Conservation (phyloP, 2,113 vertebrate genomes). For the Oreochromis tanganicae region DNA sequence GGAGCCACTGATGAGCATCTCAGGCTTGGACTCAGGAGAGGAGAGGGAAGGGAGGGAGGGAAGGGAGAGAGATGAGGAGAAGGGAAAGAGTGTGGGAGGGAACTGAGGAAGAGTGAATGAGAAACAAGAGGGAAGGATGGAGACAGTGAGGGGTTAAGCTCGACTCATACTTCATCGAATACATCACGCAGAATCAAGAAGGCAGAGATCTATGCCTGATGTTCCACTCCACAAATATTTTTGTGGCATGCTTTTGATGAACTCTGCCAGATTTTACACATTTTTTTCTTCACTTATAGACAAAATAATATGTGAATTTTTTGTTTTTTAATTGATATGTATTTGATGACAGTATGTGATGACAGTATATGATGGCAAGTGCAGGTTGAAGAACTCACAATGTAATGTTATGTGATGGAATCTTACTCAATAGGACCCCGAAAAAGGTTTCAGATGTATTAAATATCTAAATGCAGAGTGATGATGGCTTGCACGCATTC, state of each 20-base stretch:
- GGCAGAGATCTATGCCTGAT: not conserved
- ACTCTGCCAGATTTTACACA: not conserved
- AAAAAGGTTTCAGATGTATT: not conserved
- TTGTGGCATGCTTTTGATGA: not conserved
- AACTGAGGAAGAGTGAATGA: not conserved
- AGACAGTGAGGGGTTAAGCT: not conserved
- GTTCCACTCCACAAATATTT: not conserved
- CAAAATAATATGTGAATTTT: not conserved
- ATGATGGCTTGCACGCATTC: not conserved
- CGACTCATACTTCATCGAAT: not conserved
- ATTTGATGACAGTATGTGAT: not conserved
- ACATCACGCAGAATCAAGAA: not conserved
- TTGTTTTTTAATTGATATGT: not conserved
- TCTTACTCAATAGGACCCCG: not conserved
- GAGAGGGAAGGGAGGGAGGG: not conserved
- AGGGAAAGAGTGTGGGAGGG: not conserved
- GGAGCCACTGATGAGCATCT: slow-evolving; percentile 51
- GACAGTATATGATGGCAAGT: not conserved
- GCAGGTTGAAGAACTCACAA: not conserved
- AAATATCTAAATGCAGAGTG: not conserved
- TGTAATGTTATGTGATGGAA: not conserved
- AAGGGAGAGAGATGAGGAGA: not conserved
- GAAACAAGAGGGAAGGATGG: not conserved
- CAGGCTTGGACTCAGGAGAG: slow-evolving; percentile 43
- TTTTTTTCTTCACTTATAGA: not conserved